Percentiles rank a stretch among this genome's conserved stretches.
Evolutionary conservation across 2,113 vertebrate species (phyloP).

Genomic region (Psephotus haematonotus): DNA sequence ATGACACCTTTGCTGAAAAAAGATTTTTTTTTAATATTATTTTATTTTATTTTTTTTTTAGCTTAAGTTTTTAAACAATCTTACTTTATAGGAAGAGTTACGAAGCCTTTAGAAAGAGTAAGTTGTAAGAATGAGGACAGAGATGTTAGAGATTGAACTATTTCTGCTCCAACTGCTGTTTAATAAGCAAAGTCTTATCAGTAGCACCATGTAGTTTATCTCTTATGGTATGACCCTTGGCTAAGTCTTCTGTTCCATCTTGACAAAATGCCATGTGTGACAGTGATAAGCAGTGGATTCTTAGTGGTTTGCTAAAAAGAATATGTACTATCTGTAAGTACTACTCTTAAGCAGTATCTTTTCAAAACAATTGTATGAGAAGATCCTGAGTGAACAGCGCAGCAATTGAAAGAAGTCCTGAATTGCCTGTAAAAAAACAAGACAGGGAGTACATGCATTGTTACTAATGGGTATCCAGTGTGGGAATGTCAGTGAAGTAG

Average conservation of each 20-base stretch:
- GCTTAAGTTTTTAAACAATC: neutral
- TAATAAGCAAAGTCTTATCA: neutral
- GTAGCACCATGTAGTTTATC: neutral
- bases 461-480: neutral
- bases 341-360: neutral
- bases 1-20: neutral
- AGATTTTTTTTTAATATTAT: neutral
- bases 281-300: neutral
- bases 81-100: neutral
- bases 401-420: neutral
- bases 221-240: neutral
- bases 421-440: neutral
- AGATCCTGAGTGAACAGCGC: neutral
- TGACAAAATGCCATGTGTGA: neutral
- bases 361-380: neutral
- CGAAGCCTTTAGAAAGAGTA: neutral
- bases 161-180: neutral
- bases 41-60: neutral
- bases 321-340: neutral
- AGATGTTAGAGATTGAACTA: neutral
- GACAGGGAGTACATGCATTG: neutral
- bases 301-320: neutral
- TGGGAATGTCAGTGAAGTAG: neutral
- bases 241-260: neutral
- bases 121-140: neutral